Percentiles rank a stretch among this genome's conserved stretches.
These are phyloP conservation scores for Pelmatolapia mariae DNA, from an alignment of 2,113 vertebrate genomes.

Conservation along the genomic window DNA sequence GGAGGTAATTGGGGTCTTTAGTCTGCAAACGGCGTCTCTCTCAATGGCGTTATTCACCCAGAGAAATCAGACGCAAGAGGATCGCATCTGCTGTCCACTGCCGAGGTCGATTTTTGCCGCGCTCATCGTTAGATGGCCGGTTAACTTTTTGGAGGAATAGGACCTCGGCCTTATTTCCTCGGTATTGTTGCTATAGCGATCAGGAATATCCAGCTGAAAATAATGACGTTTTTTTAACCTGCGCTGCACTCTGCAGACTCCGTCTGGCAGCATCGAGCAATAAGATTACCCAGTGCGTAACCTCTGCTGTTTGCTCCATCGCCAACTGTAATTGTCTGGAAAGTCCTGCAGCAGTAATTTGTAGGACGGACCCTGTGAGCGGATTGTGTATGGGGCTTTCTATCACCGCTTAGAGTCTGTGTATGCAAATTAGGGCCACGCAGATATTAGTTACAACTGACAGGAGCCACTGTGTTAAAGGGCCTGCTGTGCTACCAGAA, in stretches of 20 bases:
- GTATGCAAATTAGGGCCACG: conserved; percentile 36
- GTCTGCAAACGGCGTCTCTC: conserved; percentile 13
- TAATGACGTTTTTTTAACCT: not conserved
- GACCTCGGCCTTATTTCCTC: not conserved
- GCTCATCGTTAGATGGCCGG: not conserved
- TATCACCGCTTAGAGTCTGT: not conserved
- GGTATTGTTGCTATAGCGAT: not conserved
- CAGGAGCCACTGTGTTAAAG: conserved; percentile 13
- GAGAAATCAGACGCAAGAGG: conserved; percentile 16
- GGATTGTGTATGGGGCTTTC: not conserved
- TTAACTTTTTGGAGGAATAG: not conserved
- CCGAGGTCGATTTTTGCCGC: not conserved
- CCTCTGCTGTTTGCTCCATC: conserved; percentile 8
- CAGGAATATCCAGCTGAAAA: not conserved
- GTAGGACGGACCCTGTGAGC: not conserved
- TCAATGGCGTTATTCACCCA: not conserved
- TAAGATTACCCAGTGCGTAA: not conserved
- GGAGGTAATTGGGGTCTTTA: conserved; percentile 46
- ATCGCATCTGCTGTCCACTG: not conserved
- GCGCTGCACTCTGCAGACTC: not conserved
- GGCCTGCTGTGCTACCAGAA: not conserved
- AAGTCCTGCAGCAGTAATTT: conserved; percentile 32
- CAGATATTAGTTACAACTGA: conserved; percentile 44
- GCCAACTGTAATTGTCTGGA: conserved; percentile 17
- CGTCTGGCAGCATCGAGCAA: not conserved